A percentile compares a stretch with the other conserved stretches of the same genome.
Evolutionary conservation across 2,888 invertebrate species (phyloP).

Genomic region (Pristionchus maxplancki): DNA sequence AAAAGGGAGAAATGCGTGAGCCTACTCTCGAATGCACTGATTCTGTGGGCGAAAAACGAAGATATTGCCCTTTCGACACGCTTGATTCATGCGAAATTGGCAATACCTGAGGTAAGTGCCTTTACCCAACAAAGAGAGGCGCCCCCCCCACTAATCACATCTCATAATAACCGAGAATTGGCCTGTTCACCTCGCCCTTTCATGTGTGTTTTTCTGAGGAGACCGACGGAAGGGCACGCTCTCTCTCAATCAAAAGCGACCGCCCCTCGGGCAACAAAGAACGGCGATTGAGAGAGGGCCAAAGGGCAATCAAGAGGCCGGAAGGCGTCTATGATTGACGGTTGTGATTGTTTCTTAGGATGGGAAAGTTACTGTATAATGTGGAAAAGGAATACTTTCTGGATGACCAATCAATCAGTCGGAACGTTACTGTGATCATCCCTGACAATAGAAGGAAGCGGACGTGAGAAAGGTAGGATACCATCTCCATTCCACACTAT

Average conservation of each 20-base stretch:
- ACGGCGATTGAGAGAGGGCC: not conserved
- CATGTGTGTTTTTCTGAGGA: conserved; percentile 17
- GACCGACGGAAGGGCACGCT: not conserved
- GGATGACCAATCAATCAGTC: not conserved
- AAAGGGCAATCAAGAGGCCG: conserved; percentile 29
- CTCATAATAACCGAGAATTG: conserved; percentile 41
- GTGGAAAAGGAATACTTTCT: not conserved
- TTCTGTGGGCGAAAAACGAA: not conserved
- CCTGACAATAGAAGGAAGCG: not conserved
- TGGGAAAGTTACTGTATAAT: too few species aligned
- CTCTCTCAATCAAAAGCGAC: conserved; percentile 33
- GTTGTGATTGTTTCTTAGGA: not conserved
- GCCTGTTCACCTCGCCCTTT: conserved; percentile 23
- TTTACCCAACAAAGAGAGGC: not conserved
- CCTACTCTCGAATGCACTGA: conserved; percentile 33
- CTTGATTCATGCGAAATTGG: not conserved
- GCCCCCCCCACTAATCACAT: conserved; percentile 11
- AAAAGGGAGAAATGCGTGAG: not conserved
- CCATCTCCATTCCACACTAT: not conserved
- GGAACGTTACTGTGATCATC: too few species aligned
- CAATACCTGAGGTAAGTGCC: not conserved
- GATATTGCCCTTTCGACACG: not conserved
- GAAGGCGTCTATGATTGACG: not conserved
- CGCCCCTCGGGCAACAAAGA: conserved; percentile 36
- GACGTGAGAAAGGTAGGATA: not conserved